Evolutionary conservation across 2,113 vertebrate species (phyloP).

Genomic region (Gadus macrocephalus): DNA sequence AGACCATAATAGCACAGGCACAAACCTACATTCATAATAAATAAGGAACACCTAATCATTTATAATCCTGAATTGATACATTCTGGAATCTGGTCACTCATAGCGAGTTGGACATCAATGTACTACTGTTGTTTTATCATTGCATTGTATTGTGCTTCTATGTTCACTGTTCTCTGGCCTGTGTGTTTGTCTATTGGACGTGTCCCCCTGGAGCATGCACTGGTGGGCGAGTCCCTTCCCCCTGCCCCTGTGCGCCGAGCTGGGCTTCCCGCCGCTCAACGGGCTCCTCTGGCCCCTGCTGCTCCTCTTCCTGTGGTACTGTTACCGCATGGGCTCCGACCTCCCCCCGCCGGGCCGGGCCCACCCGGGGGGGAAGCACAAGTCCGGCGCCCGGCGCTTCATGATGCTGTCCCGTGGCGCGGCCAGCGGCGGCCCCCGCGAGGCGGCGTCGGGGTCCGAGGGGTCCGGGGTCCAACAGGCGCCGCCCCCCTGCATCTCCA

Average conservation of each 20-base stretch:
- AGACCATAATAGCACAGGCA: background rate
- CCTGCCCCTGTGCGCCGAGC: constrained; percentile 62
- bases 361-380: constrained; percentile 57
- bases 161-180: constrained; percentile 12
- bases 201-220: constrained; percentile 53
- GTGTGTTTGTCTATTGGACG: background rate
- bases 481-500: constrained; percentile 57
- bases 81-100: background rate
- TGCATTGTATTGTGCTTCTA: constrained; percentile 6
- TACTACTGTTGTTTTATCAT: background rate
- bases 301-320: constrained; percentile 86
- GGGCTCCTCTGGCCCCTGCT: constrained; percentile 79
- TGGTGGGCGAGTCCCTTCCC: constrained; percentile 71
- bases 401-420: constrained; percentile 55
- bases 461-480: constrained; percentile 43
- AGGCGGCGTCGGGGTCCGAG: constrained; percentile 47
- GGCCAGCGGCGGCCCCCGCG: constrained; percentile 52
- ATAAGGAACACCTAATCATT: background rate
- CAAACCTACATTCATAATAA: background rate
- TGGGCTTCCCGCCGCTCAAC: constrained; percentile 71
- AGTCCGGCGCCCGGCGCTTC: constrained; percentile 52
- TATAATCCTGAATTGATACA: constrained; percentile 8
- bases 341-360: constrained; percentile 53
- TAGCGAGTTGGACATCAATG: too few relatives aligned
- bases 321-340: constrained; percentile 81